These are phyloP conservation scores for Mayetiola destructor DNA, from an alignment of 2,888 invertebrate genomes.

Conservation along the genomic window DNA sequence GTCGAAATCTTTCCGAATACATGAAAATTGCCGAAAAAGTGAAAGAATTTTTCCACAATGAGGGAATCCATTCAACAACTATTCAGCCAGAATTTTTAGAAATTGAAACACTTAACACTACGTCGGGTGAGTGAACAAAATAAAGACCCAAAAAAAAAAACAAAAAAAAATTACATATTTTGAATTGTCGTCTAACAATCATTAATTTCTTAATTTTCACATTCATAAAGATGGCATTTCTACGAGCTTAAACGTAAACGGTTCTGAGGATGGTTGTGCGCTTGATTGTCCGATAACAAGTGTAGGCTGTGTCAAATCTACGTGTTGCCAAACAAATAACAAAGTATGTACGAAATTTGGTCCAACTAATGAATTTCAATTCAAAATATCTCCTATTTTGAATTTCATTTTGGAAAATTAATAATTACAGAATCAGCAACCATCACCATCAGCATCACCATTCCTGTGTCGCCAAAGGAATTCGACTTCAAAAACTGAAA, in stretches of 20 bases:
- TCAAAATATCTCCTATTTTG: no score
- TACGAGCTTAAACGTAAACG: constrained; percentile 36
- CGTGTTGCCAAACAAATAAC: constrained; percentile 52
- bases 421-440: constrained; percentile 41
- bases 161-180: not conserved
- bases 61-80: constrained; percentile 96
- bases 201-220: constrained; percentile 21
- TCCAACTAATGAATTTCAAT: not conserved
- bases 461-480: constrained; percentile 69
- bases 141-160: no score
- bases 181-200: not conserved
- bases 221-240: constrained; percentile 29
- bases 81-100: constrained; percentile 97
- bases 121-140: not conserved
- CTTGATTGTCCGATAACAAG: constrained; percentile 78
- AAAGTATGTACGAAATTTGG: constrained; percentile 26
- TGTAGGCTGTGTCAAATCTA: constrained; percentile 68
- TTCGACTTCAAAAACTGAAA: constrained; percentile 42
- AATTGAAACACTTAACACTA: constrained; percentile 36
- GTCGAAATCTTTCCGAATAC: constrained; percentile 86
- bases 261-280: constrained; percentile 52
- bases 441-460: constrained; percentile 65
- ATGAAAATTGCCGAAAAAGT: constrained; percentile 94
- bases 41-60: constrained; percentile 94
- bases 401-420: constrained; percentile 12